Percentiles rank a stretch among this genome's conserved stretches.
Conservation (phyloP, 2,797 vertebrate genomes). For the Anomalospiza imberbis region DNA sequence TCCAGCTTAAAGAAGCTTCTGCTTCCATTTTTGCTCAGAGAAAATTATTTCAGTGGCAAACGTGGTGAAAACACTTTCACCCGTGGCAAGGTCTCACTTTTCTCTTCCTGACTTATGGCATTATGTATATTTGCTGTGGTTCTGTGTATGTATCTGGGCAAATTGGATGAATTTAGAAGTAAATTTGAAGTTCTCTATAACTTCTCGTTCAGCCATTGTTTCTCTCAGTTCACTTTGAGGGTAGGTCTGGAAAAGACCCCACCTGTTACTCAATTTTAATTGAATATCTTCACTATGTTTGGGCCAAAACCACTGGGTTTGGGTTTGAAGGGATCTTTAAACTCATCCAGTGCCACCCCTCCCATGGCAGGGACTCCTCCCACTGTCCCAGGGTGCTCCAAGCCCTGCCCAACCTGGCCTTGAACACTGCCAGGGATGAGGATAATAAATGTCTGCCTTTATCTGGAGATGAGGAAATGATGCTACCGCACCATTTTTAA, state of each 20-base stretch:
- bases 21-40: neutral
- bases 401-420: accelerated
- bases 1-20: neutral
- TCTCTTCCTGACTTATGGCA: neutral
- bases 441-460: neutral
- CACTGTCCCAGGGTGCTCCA: neutral
- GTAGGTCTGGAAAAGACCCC: neutral
- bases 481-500: neutral
- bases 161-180: neutral
- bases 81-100: neutral
- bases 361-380: neutral
- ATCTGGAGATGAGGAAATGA: neutral
- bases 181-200: neutral
- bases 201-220: neutral
- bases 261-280: neutral
- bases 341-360: neutral
- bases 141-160: neutral
- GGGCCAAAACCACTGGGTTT: neutral
- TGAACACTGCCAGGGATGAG: neutral
- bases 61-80: neutral
- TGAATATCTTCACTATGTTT: neutral
- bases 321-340: neutral
- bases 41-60: neutral
- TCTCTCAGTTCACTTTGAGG: neutral
- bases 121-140: neutral